These are phyloP conservation scores for Microctonus brassicae DNA, from an alignment of 2,888 invertebrate genomes.

Conservation along the genomic window DNA sequence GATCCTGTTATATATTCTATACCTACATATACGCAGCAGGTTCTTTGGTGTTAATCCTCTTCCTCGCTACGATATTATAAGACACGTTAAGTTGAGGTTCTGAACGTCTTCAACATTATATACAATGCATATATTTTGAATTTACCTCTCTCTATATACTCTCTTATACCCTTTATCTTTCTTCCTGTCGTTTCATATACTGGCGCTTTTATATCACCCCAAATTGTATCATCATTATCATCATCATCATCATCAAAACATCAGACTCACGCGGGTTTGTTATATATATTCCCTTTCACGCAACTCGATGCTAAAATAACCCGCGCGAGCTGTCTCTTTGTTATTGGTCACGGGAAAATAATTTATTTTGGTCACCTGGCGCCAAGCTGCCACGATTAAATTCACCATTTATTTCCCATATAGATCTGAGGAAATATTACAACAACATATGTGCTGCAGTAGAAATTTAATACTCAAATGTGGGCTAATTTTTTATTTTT, in stretches of 20 bases:
- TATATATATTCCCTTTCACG: background rate
- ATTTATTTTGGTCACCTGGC: slow-evolving; percentile 7
- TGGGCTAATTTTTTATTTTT: slow-evolving; percentile 15
- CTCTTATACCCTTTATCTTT: slow-evolving; percentile 25
- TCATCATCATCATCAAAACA: background rate
- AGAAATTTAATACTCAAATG: slow-evolving; percentile 15
- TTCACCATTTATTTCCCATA: background rate
- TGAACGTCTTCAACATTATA: slow-evolving; percentile 8
- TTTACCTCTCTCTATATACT: too few species aligned
- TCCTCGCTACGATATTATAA: slow-evolving; percentile 59
- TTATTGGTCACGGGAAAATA: slow-evolving; percentile 15
- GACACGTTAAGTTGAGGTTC: slow-evolving; percentile 46
- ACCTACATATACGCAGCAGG: slow-evolving; percentile 53
- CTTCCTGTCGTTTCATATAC: background rate
- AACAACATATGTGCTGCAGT: slow-evolving; percentile 18
- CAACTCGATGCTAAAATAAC: background rate
- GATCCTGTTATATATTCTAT: slow-evolving; percentile 55
- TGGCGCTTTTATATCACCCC: background rate
- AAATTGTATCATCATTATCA: background rate
- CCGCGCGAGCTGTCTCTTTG: background rate
- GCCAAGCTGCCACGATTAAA: background rate
- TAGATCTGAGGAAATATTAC: background rate
- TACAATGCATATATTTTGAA: background rate
- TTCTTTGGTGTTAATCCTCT: slow-evolving; percentile 55
- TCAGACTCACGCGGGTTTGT: background rate